Base-by-base conservation (phyloP, 1,140 invertebrate species). In the Palaemon carinicauda region DNA sequence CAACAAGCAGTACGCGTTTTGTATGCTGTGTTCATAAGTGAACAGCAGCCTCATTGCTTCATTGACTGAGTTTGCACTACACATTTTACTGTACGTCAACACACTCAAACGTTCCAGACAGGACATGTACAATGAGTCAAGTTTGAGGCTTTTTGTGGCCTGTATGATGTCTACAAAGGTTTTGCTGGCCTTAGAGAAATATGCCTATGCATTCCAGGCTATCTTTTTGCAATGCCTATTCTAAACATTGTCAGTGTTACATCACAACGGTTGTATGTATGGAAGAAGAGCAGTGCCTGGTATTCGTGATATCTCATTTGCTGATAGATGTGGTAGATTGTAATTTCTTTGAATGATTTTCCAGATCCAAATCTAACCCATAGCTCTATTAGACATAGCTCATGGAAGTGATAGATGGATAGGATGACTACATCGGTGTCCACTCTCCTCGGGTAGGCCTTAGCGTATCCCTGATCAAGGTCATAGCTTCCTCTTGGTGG, bases 381-480 rank as follows among this genome's bases (percentile, higher is more conserved):
- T 41, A 41, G 74, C 74, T 77, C 74, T 3, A 21, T 31, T 4
- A 77, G 74, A 77, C 33, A 7, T 9, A 77, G 74, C 74, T 77
- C 24, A 50, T 77, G 27, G 74, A 77, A 77, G 74, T 77, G 74
- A 77, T 77, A 77, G 2, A 50, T 77, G 4, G 50, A 12, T 3
- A 31, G 74, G 50, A 77, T 33, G 19, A 77, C 74, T 31, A 77
- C 74, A 77, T 77, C 33, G n/a, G 74, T 77, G 74, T 77, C 74
- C 74, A 77, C 74, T 77, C 33, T 77, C 74, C 33, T 77, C 17
- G 5, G 24, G 33, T 77, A 77, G 4, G 74, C 74, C 33, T 77
- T 77, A 1, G 33, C 50, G 74, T 77, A 31, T 4, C 74, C 74
- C n/a, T 77, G 74, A 31, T 77, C 33, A 7, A n/a, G n/a, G n/a